These are phyloP conservation scores for Chrysolina haemoptera DNA, from an alignment of 2,888 invertebrate species.

Conservation along the genomic window DNA sequence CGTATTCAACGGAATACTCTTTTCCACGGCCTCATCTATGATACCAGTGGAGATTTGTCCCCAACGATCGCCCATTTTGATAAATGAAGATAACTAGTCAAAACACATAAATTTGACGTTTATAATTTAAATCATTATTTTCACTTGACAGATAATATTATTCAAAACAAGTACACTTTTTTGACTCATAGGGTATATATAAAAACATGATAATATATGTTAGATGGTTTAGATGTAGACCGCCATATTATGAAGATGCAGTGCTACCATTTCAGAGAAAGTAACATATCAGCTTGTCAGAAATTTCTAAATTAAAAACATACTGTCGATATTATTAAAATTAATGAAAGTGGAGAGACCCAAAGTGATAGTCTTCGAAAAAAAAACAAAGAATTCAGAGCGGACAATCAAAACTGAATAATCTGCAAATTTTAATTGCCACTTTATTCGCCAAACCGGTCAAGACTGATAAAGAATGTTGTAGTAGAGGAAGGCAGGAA, in stretches of 20 bases:
- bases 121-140: too few species aligned
- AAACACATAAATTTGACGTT: too few species aligned
- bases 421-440: background rate
- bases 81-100: too few species aligned
- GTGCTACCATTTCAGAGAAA: conserved; percentile 9
- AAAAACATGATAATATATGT: background rate
- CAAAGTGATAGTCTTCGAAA: background rate
- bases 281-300: background rate
- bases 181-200: background rate
- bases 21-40: too few species aligned
- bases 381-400: background rate
- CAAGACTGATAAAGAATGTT: too few species aligned
- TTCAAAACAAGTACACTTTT: background rate
- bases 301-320: background rate
- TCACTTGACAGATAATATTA: too few species aligned
- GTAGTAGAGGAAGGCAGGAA: too few species aligned
- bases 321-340: conserved; percentile 1
- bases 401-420: background rate
- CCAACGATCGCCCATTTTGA: too few species aligned
- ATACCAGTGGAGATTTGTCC: too few species aligned
- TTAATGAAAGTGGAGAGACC: conserved; percentile 4
- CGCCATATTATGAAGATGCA: background rate
- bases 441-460: too few species aligned
- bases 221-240: background rate
- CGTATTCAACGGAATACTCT: too few species aligned